Conservation (phyloP, 2,888 invertebrate species). For the Cremastinae sp. region DNA sequence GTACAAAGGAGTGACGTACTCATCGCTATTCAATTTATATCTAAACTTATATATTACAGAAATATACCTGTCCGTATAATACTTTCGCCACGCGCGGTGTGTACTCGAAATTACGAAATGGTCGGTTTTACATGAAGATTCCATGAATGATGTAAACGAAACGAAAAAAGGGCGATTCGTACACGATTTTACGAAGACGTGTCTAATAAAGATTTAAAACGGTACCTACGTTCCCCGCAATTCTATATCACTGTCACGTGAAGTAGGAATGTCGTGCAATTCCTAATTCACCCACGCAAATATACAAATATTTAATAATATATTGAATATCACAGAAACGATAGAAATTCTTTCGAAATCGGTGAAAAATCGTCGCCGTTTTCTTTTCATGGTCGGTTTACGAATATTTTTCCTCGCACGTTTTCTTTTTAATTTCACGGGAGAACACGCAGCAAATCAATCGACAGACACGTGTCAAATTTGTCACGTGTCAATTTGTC, state of each 20-base stretch:
- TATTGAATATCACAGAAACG: constrained; percentile 61
- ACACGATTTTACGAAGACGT: neutral
- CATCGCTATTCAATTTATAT: constrained; percentile 6
- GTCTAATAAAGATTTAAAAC: no score
- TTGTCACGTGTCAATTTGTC: no score
- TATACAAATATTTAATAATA: constrained; percentile 30
- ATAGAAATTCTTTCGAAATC: constrained; percentile 53
- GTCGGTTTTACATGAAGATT: neutral
- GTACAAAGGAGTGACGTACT: constrained; percentile 42
- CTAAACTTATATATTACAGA: constrained; percentile 11
- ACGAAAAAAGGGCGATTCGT: neutral
- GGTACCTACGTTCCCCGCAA: no score
- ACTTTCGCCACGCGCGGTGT: constrained; percentile 24
- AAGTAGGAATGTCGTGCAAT: no score
- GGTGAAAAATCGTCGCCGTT: constrained; percentile 32
- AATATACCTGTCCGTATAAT: constrained; percentile 25
- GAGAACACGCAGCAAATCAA: constrained; percentile 26
- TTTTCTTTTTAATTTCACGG: constrained; percentile 21
- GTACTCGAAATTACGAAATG: constrained; percentile 9
- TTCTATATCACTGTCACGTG: no score
- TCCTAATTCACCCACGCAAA: neutral
- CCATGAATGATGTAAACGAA: neutral
- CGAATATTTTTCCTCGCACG: constrained; percentile 30
- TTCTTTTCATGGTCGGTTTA: constrained; percentile 7
- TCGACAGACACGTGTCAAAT: constrained; percentile 33